phyloP scores from a whole-genome alignment of 2,113 vertebrate species.

The Oreochromis niloticus region DNA sequence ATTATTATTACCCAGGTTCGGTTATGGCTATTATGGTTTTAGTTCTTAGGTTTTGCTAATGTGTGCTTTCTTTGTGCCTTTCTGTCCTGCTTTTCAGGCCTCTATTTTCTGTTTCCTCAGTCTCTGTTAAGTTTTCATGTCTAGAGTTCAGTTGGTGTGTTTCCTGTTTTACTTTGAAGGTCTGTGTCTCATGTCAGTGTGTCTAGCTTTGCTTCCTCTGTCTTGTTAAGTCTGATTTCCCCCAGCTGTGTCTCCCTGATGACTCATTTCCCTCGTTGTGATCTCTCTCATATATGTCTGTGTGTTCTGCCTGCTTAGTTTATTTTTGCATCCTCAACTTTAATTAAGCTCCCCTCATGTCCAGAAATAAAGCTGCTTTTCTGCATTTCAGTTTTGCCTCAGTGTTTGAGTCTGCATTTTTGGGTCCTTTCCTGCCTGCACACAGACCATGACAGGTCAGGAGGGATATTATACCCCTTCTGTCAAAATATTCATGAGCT shows the following conservation, averaged over 20 bases:
- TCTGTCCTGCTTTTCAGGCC: neutral
- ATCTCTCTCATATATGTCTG: neutral
- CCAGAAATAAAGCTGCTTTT: neutral
- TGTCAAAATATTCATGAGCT: too few species aligned
- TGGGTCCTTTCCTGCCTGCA: neutral
- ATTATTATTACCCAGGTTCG: fast-evolving
- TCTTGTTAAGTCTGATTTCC: fast-evolving
- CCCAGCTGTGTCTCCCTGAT: neutral
- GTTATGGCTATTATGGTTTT: too few species aligned
- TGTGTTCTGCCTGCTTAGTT: fast-evolving
- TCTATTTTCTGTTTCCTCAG: neutral
- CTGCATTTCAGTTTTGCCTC: neutral
- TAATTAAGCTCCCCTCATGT: neutral
- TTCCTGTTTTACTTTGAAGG: neutral
- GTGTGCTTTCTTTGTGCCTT: neutral
- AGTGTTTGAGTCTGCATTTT: fast-evolving
- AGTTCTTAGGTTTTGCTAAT: neutral
- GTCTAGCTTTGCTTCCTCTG: neutral
- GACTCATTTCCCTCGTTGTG: neutral
- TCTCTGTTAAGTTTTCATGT: neutral
- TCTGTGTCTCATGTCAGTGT: neutral
- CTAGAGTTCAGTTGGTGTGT: neutral
- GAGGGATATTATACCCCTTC: too few species aligned
- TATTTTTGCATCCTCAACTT: neutral
- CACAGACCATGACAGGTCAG: neutral